Base-by-base conservation (phyloP, 2,113 vertebrate genomes). In the Euleptes europaea region DNA sequence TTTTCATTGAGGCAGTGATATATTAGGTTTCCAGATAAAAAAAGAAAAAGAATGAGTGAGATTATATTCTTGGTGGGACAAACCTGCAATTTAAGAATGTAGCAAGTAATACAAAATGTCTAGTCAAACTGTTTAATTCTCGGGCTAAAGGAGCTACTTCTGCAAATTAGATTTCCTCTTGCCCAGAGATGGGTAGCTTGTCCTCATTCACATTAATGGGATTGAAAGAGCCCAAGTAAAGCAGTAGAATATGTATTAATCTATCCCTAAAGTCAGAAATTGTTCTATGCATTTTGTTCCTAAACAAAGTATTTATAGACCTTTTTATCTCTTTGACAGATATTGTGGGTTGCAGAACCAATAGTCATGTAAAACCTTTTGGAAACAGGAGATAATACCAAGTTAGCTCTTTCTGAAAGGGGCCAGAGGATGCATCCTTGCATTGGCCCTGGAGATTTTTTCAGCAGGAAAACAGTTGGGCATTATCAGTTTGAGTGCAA, bases 151-250 rank as follows among this genome's bases (percentile, higher is more conserved):
- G 31, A 79, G 42, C 63, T 79, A 79, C 57, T 28, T 65, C 38
- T 65, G 28, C 78, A 66, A 79, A 79, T 79, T 79, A 66, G 78
- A 66, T 79, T 79, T 65, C 40, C 78, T 79, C 42, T 79, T 65
- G 63, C 40, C 40, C 60, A 44, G 78, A 66, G 60, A 66, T 79
- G 63, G 66, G 28, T 79, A 28, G 60, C 21, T 65, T 40, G 17
- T 21, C 28, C 78, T 47, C 40, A 38, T 63, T 79, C 28, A 31
- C 60, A 38, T 78, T 65, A 63, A 65, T 57, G 63, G 60, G 78
- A 79, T 42, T 66, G 60, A 79, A 60, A 79, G 51, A 28, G 54
- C 31, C 38, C 26, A 67, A 67, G 66, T 33, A 67, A 28, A 67
- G 26, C 57, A 63, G 26, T 31, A n/a, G 28, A 66, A 19, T 47